A percentile compares a stretch with the other conserved stretches of the same genome.
phyloP scores from a whole-genome alignment of 2,113 vertebrate species.

The Ictalurus punctatus region DNA sequence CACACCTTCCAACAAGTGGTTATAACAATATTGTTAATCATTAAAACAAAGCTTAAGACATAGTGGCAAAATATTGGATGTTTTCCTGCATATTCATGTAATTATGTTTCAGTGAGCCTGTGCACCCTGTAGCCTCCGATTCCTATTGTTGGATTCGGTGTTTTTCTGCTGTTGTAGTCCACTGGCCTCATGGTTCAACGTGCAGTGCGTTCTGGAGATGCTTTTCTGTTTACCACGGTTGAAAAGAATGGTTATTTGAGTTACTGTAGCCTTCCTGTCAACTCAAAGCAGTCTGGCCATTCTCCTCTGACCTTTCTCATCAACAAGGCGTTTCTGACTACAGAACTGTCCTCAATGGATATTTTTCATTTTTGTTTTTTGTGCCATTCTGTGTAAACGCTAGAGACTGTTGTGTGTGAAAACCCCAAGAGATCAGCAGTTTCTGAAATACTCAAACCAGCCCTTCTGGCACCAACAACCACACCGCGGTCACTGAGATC shows the following conservation, averaged over 20 bases:
- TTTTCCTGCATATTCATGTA: not conserved
- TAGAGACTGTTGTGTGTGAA: not conserved
- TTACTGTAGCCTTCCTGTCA: not conserved
- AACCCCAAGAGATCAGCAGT: not conserved
- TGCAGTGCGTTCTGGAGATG: not conserved
- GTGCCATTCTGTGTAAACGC: not conserved
- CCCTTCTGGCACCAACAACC: not conserved
- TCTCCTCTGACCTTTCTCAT: not conserved
- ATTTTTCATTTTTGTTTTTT: not conserved
- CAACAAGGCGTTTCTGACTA: not conserved
- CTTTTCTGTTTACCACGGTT: not conserved
- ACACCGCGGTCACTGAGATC: not conserved
- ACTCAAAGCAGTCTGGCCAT: not conserved
- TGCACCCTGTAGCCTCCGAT: not conserved
- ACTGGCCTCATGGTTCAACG: not conserved
- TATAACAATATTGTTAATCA: not conserved
- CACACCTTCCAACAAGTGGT: not conserved
- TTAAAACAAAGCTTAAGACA: not conserved
- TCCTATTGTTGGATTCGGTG: not conserved
- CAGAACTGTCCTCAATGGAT: not conserved
- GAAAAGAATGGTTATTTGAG: not conserved
- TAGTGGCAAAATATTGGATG: not conserved
- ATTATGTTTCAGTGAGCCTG: not conserved
- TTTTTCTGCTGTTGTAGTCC: not conserved
- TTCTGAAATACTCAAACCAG: not conserved